Percentiles rank a stretch among this genome's conserved stretches.
Evolutionary conservation across 2,888 invertebrate genomes (phyloP).

Genomic region (Notocelia uddmanniana): DNA sequence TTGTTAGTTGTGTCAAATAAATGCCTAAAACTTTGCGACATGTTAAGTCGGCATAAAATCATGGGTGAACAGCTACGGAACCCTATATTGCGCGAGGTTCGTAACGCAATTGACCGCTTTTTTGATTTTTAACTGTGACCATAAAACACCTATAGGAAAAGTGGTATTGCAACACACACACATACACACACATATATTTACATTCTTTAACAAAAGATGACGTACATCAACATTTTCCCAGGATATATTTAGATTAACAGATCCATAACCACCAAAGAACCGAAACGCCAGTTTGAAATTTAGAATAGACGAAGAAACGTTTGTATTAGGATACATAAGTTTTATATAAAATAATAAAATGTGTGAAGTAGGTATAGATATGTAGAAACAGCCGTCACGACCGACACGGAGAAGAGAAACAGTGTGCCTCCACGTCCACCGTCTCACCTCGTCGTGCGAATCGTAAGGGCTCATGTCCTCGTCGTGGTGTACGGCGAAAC

Average conservation of each 20-base stretch:
- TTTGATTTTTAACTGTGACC: too few relatives aligned
- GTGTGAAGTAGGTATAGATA: background rate
- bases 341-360: background rate
- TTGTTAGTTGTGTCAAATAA: too few relatives aligned
- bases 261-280: background rate
- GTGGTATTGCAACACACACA: too few relatives aligned
- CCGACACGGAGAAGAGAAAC: conserved; percentile 4
- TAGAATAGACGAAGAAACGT: conserved; percentile 2
- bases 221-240: background rate
- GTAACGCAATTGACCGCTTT: too few relatives aligned
- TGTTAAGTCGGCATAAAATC: too few relatives aligned
- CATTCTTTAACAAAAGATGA: too few relatives aligned
- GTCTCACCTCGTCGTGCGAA: conserved; percentile 56
- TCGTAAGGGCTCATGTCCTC: conserved; percentile 57
- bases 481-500: conserved; percentile 62
- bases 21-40: too few relatives aligned
- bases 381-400: background rate
- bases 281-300: conserved; percentile 7
- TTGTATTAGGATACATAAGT: background rate
- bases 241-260: background rate
- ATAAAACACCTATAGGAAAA: too few relatives aligned
- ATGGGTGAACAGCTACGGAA: too few relatives aligned
- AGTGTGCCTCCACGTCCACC: conserved; percentile 19
- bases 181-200: too few relatives aligned
- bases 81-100: too few relatives aligned